A percentile compares a stretch with the other conserved stretches of the same genome.
These are phyloP conservation scores for Nansenia antarctica DNA, from an alignment of 2,113 vertebrate genomes.

Conservation along the genomic window DNA sequence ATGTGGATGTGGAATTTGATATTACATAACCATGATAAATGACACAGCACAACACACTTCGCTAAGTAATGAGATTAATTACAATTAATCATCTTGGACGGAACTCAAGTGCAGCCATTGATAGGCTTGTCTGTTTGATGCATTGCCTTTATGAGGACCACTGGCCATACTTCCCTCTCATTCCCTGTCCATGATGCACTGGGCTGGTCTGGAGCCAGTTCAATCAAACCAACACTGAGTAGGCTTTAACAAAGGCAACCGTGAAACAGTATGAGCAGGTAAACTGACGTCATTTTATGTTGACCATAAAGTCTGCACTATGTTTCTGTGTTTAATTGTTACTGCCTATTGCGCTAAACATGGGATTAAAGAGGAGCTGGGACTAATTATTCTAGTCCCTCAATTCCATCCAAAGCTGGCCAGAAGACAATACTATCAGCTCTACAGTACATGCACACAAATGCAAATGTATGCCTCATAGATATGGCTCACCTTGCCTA, in stretches of 20 bases:
- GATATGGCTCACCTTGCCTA: neutral
- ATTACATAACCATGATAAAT: conserved; percentile 56
- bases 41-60: conserved; percentile 36
- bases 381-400: neutral
- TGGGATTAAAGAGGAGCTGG: neutral
- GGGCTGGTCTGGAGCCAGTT: neutral
- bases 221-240: neutral
- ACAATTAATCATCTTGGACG: conserved; percentile 55
- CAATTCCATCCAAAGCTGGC: neutral
- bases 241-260: neutral
- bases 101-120: conserved; percentile 38
- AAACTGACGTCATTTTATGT: neutral
- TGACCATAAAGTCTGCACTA: neutral
- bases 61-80: conserved; percentile 54
- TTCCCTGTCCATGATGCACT: neutral
- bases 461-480: neutral
- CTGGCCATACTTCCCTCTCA: conserved; percentile 34
- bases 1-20: conserved; percentile 29
- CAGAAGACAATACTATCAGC: neutral
- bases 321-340: neutral
- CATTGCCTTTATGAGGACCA: conserved; percentile 45
- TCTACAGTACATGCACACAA: neutral
- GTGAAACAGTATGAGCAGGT: neutral
- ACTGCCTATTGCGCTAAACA: neutral
- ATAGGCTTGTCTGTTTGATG: conserved; percentile 55